Conservation (phyloP, 2,888 invertebrate species). For the Syrista parreyssii region DNA sequence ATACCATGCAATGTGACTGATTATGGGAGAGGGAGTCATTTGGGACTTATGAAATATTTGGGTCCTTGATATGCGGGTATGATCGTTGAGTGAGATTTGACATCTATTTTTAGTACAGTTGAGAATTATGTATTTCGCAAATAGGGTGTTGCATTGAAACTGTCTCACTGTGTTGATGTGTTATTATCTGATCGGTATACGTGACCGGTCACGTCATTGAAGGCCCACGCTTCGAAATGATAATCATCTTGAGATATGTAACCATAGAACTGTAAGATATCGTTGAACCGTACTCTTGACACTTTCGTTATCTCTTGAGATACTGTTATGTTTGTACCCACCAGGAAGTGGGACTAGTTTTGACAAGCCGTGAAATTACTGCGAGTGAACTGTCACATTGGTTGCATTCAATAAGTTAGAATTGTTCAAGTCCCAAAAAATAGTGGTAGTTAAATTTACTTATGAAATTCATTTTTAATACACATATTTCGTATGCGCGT, state of each 20-base stretch:
- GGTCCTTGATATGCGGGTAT: background rate
- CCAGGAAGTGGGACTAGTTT: constrained; percentile 4
- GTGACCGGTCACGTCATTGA: constrained; percentile 20
- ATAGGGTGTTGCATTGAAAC: constrained; percentile 12
- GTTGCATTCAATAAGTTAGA: background rate
- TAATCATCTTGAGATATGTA: constrained; percentile 33
- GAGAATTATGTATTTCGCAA: constrained; percentile 15
- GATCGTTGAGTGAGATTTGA: background rate
- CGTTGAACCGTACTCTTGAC: constrained; percentile 31
- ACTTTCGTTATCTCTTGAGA: constrained; percentile 25
- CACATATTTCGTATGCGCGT: background rate
- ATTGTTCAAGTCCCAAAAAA: background rate
- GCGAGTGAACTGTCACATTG: background rate
- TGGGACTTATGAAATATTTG: background rate
- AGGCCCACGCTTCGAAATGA: constrained; percentile 23
- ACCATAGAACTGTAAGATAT: constrained; percentile 26
- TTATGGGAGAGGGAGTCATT: background rate
- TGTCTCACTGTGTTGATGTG: background rate
- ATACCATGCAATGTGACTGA: background rate
- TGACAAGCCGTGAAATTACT: background rate
- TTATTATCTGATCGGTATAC: constrained; percentile 29
- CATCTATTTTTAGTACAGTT: background rate
- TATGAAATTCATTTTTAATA: background rate
- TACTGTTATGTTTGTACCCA: constrained; percentile 27
- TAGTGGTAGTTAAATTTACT: background rate